phyloP scores from a whole-genome alignment of 2,797 vertebrate species.

The Saxicola maurus region DNA sequence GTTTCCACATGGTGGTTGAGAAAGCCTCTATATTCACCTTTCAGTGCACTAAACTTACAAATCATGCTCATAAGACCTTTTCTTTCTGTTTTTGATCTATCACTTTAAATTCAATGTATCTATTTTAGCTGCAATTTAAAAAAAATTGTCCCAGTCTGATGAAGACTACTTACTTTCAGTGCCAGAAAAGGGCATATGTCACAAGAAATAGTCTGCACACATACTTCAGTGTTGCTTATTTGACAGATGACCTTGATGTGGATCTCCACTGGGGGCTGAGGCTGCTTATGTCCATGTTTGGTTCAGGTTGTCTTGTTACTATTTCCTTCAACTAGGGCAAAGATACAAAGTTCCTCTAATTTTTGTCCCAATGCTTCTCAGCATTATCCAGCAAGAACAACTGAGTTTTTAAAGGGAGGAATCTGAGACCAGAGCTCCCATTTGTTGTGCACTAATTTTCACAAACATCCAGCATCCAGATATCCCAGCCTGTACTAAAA shows the following conservation, averaged over 20 bases:
- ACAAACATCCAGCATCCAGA: background rate
- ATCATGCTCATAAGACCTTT: slow-evolving; percentile 18
- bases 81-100: slow-evolving; percentile 38
- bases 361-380: background rate
- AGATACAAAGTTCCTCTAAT: slow-evolving; percentile 40
- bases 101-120: slow-evolving; percentile 35
- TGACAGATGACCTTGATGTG: slow-evolving; percentile 50
- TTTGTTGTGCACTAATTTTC: background rate
- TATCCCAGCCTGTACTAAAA: background rate
- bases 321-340: slow-evolving; percentile 50
- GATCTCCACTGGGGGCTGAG: slow-evolving; percentile 39
- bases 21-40: slow-evolving; percentile 11
- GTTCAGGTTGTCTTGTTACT: slow-evolving; percentile 46
- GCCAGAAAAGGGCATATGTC: slow-evolving; percentile 38
- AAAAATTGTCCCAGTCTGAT: slow-evolving; percentile 47
- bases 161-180: slow-evolving; percentile 25
- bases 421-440: slow-evolving; percentile 21
- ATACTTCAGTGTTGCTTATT: slow-evolving; percentile 16
- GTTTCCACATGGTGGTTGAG: slow-evolving; percentile 63
- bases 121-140: slow-evolving; percentile 59
- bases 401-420: slow-evolving; percentile 18
- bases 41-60: slow-evolving; percentile 35
- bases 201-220: slow-evolving; percentile 36
- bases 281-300: slow-evolving; percentile 38
- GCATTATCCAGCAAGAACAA: slow-evolving; percentile 5